These are phyloP conservation scores for Oncorhynchus clarkii DNA, from an alignment of 2,113 vertebrate species.

Conservation along the genomic window DNA sequence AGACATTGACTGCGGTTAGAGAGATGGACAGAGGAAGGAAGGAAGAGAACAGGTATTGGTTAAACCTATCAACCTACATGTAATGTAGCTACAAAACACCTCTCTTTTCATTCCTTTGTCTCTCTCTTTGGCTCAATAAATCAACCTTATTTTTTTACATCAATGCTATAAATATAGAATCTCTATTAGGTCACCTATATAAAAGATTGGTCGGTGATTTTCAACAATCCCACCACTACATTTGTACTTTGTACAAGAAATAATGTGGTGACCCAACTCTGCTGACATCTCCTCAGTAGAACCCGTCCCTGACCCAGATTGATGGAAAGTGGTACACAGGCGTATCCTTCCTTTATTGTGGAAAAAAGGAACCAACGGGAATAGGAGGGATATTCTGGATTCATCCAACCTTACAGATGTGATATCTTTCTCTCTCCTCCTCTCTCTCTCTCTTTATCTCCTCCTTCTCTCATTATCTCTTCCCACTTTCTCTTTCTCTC, in stretches of 20 bases:
- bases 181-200: constrained; percentile 74
- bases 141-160: constrained; percentile 20
- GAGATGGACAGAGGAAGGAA: not conserved
- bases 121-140: constrained; percentile 11
- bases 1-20: too few species aligned
- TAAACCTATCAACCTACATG: not conserved
- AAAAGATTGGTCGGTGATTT: constrained; percentile 64
- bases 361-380: constrained; percentile 37
- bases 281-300: constrained; percentile 60
- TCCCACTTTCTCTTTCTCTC: too few species aligned
- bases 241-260: constrained; percentile 68
- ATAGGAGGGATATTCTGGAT: not conserved
- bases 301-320: constrained; percentile 73
- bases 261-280: constrained; percentile 77
- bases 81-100: too few species aligned
- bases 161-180: constrained; percentile 69
- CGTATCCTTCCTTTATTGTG: constrained; percentile 60
- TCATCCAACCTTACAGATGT: not conserved
- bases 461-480: too few species aligned
- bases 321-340: constrained; percentile 69
- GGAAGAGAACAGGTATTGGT: constrained; percentile 10
- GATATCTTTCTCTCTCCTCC: constrained; percentile 15
- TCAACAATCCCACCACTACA: constrained; percentile 62
- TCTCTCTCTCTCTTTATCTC: not conserved
- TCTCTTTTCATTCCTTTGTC: too few species aligned